Conservation (phyloP, 2,888 invertebrate species). For the Cotesia congregata region DNA sequence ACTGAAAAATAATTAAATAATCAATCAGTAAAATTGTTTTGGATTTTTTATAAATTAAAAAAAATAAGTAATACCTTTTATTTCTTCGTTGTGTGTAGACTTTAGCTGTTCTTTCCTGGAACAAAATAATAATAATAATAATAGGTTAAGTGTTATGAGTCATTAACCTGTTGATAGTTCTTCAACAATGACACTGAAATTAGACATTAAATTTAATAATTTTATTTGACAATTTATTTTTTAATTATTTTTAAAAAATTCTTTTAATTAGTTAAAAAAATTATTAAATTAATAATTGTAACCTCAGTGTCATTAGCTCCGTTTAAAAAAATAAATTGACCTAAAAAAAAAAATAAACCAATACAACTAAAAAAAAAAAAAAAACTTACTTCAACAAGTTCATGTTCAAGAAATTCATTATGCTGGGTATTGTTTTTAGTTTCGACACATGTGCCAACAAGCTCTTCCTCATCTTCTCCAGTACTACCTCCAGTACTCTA, state of each 20-base stretch:
- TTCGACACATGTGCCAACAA: conserved; percentile 68
- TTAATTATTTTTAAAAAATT: too few species aligned
- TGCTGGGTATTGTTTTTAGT: conserved; percentile 72
- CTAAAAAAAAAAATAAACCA: conserved; percentile 18
- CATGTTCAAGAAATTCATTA: conserved; percentile 70
- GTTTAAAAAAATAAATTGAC: neutral
- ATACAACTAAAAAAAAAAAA: conserved; percentile 22
- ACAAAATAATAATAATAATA: conserved; percentile 44
- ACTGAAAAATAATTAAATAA: conserved; percentile 59
- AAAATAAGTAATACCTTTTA: conserved; percentile 66
- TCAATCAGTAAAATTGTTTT: conserved; percentile 5
- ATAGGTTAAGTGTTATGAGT: too few species aligned
- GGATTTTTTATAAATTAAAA: neutral
- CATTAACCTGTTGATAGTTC: too few species aligned
- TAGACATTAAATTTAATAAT: too few species aligned
- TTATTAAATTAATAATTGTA: too few species aligned
- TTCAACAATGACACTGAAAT: too few species aligned
- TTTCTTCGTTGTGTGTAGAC: conserved; percentile 69
- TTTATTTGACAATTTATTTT: too few species aligned
- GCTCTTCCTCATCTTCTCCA: conserved; percentile 73
- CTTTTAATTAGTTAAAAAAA: too few species aligned
- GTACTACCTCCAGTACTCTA: conserved; percentile 76
- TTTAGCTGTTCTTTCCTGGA: conserved; percentile 64
- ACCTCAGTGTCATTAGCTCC: neutral
- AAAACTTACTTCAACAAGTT: conserved; percentile 63